Percentiles rank a stretch among this genome's conserved stretches.
These are phyloP conservation scores for Enteromius fasciolatus DNA, from an alignment of 2,797 vertebrate genomes.

Conservation along the genomic window DNA sequence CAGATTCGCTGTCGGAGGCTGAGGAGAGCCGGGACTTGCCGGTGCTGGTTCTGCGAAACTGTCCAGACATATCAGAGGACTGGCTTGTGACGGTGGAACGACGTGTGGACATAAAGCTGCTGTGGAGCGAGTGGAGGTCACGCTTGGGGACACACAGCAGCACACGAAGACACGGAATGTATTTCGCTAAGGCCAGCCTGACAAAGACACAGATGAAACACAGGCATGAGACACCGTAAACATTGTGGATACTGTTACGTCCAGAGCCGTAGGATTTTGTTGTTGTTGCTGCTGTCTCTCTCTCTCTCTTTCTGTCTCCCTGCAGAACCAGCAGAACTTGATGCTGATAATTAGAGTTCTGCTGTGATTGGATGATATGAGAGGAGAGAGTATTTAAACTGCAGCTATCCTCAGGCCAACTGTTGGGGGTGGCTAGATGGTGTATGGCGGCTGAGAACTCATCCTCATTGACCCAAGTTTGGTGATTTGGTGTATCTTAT, in stretches of 20 bases:
- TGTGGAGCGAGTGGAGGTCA: constrained; percentile 77
- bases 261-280: too few species aligned
- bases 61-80: constrained; percentile 79
- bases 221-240: background rate
- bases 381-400: background rate
- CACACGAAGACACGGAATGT: constrained; percentile 84
- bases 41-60: constrained; percentile 70
- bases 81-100: constrained; percentile 85
- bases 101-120: constrained; percentile 85
- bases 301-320: background rate
- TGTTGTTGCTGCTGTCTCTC: too few species aligned
- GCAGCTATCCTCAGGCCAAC: background rate
- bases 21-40: constrained; percentile 79
- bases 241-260: background rate
- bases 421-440: too few species aligned
- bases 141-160: constrained; percentile 81
- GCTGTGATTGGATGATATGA: background rate
- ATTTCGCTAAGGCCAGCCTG: constrained; percentile 87
- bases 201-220: constrained; percentile 31
- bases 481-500: background rate
- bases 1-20: constrained; percentile 88
- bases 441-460: background rate
- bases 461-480: background rate
- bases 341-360: background rate
- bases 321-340: background rate